phyloP scores from a whole-genome alignment of 2,113 vertebrate genomes.

The Carassius carassius region DNA sequence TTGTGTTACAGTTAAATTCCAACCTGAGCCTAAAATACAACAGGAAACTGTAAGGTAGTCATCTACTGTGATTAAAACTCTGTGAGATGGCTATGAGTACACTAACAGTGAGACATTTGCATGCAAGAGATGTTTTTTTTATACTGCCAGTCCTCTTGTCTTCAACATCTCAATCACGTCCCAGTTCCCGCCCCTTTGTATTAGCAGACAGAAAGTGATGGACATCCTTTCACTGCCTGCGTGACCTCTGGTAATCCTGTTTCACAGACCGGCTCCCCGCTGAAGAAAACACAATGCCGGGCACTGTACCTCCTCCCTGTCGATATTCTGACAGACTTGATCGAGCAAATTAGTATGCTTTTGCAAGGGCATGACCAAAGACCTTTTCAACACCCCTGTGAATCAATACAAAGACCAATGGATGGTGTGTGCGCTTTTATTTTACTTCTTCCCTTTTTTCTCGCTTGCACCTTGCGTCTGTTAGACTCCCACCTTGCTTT shows the following conservation, averaged over 20 bases:
- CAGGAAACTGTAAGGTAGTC: slow-evolving; percentile 19
- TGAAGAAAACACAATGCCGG: slow-evolving; percentile 92
- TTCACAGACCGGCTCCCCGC: slow-evolving; percentile 97
- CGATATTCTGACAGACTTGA: slow-evolving; percentile 98
- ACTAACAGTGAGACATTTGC: slow-evolving; percentile 75
- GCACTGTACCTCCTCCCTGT: slow-evolving; percentile 92
- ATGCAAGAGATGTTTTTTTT: slow-evolving; percentile 76
- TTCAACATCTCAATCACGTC: slow-evolving; percentile 94
- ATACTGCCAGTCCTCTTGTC: slow-evolving; percentile 77
- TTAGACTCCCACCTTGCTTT: slow-evolving; percentile 31
- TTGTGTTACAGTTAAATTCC: not conserved
- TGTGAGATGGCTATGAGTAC: slow-evolving; percentile 50
- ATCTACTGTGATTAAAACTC: slow-evolving; percentile 53
- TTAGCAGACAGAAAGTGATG: slow-evolving; percentile 91
- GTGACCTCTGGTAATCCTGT: slow-evolving; percentile 99
- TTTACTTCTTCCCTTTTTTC: slow-evolving; percentile 43
- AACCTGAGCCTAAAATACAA: slow-evolving; percentile 15
- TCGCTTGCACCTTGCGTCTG: slow-evolving; percentile 66
- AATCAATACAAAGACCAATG: slow-evolving; percentile 94
- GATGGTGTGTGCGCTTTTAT: slow-evolving; percentile 82
- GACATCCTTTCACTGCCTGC: slow-evolving; percentile 93
- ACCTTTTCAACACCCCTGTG: slow-evolving; percentile 93
- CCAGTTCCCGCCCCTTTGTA: slow-evolving; percentile 84
- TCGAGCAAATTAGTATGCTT: slow-evolving; percentile 99
- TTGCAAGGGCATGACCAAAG: slow-evolving; percentile 95